These are phyloP conservation scores for Tiphia femorata DNA, from an alignment of 2,888 invertebrate species.

Conservation along the genomic window DNA sequence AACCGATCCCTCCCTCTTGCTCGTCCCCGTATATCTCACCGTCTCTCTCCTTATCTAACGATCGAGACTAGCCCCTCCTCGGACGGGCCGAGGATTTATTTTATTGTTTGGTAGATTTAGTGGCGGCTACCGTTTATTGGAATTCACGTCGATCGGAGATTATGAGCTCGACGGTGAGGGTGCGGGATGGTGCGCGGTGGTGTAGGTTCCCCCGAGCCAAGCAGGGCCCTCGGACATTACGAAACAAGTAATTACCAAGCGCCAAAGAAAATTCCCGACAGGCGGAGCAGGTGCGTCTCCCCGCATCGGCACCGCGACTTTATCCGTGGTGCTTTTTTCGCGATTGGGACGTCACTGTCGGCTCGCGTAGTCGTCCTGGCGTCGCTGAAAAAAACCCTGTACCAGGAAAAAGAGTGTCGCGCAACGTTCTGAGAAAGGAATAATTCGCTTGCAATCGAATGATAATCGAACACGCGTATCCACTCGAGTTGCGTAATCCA, in stretches of 20 bases:
- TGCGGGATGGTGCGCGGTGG: neutral
- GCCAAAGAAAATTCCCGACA: no score
- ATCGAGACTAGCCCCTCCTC: conserved; percentile 37
- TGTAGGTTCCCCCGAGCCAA: neutral
- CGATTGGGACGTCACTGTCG: no score
- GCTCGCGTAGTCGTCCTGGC: no score
- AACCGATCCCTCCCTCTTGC: conserved; percentile 19
- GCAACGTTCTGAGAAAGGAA: no score
- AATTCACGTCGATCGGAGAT: conserved; percentile 49
- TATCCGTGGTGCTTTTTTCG: no score
- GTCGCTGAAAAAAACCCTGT: no score
- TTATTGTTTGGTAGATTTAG: conserved; percentile 56
- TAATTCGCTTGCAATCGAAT: no score
- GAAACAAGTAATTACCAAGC: conserved; percentile 36
- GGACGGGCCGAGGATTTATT: conserved; percentile 50
- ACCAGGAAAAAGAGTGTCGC: no score
- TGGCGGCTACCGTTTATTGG: conserved; percentile 53
- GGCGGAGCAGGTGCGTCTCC: no score
- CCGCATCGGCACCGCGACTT: no score
- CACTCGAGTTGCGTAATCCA: no score
- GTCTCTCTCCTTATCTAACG: conserved; percentile 34
- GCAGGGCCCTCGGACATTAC: conserved; percentile 13
- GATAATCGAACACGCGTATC: no score
- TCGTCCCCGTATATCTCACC: conserved; percentile 21
- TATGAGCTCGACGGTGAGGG: conserved; percentile 26